Evolutionary conservation across 1,140 invertebrate genomes (phyloP).

Genomic region (Dinothrombium tinctorium): DNA sequence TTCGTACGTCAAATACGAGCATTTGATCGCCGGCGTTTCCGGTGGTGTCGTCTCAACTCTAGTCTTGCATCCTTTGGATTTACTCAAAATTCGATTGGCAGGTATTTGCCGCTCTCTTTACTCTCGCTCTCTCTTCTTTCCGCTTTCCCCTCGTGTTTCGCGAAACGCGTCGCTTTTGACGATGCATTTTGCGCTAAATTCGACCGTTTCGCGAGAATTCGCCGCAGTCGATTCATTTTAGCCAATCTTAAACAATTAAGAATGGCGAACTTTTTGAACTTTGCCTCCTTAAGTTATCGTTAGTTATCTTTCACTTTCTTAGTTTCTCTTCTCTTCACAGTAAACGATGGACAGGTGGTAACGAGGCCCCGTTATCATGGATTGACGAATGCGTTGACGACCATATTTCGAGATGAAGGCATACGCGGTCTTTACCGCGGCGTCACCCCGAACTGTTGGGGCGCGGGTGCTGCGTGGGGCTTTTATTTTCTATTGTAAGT

Average conservation of each 20-base stretch:
- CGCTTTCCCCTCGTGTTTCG: conserved; percentile 8
- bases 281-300: background rate
- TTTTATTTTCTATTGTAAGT: conserved; percentile 94
- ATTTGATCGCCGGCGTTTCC: conserved; percentile 74
- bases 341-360: conserved; percentile 59
- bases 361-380: conserved; percentile 64
- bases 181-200: too few relatives aligned
- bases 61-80: conserved; percentile 49
- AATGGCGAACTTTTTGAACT: too few relatives aligned
- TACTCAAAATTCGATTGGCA: conserved; percentile 91
- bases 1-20: conserved; percentile 78
- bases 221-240: too few relatives aligned
- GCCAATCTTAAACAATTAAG: too few relatives aligned
- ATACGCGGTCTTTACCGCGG: conserved; percentile 76
- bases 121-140: conserved; percentile 3
- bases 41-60: conserved; percentile 79
- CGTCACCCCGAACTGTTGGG: conserved; percentile 77
- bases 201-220: too few relatives aligned
- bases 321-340: conserved; percentile 25
- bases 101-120: conserved; percentile 30
- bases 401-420: conserved; percentile 55
- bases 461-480: conserved; percentile 88
- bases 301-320: conserved; percentile 12
- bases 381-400: conserved; percentile 55
- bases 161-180: too few relatives aligned